Evolutionary conservation across 2,113 vertebrate genomes (phyloP).

Genomic region (Heliornis fulica): DNA sequence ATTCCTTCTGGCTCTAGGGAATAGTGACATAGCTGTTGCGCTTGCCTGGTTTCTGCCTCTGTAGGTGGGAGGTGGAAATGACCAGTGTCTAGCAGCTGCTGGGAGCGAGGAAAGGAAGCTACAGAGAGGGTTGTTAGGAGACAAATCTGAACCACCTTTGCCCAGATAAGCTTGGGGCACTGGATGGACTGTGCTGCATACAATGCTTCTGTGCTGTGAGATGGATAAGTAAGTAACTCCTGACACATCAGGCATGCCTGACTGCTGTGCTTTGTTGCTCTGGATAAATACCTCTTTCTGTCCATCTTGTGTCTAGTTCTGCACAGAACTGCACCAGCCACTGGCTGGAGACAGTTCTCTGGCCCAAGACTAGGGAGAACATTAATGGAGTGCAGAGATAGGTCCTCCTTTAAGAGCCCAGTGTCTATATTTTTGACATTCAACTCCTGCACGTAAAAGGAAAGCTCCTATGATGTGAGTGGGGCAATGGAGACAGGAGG

Average conservation of each 20-base stretch:
- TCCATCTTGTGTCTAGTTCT: background rate
- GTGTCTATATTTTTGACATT: background rate
- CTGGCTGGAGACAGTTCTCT: background rate
- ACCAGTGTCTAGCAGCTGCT: background rate
- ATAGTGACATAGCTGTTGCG: background rate
- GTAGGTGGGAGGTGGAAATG: background rate
- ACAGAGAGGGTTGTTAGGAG: background rate
- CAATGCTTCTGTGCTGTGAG: background rate
- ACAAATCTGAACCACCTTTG: background rate
- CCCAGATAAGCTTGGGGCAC: background rate
- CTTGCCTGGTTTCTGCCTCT: background rate
- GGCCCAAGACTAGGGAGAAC: background rate
- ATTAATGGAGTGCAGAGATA: background rate
- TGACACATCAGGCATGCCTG: background rate
- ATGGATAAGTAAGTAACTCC: background rate
- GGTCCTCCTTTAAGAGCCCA: background rate
- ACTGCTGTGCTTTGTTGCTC: background rate
- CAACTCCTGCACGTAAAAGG: background rate
- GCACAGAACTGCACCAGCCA: background rate
- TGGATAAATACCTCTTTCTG: background rate
- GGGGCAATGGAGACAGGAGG: background rate
- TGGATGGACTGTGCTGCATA: background rate
- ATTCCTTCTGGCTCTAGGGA: background rate
- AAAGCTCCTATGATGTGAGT: background rate
- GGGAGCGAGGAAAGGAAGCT: background rate